Evolutionary conservation across 2,888 invertebrate genomes (phyloP), one percentile per base, ranked within the genome.

Genomic region (Leptopilina drosophilae): DNA sequence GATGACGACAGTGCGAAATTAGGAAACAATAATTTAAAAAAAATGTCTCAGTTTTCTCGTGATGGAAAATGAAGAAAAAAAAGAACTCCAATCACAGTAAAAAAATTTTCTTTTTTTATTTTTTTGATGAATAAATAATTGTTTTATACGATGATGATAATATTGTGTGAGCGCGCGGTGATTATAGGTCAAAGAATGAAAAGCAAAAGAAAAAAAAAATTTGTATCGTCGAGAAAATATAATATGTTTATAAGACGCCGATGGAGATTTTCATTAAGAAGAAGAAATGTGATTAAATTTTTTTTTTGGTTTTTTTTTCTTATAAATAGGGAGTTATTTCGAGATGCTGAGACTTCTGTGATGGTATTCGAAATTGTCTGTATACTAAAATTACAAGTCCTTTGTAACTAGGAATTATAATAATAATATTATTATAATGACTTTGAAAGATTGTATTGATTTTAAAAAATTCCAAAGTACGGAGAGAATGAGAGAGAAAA

Each of bases 291-390:
- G 73, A 73, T 73, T 56, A 15, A 73, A 73, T 33, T 73, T 73
- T 73, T 26, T 56, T 73, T 53, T 20, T 56, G 33, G 14, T 59
- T 40, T 33, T 62, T 62, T 62, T 62, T 9, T 62, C 5, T 20
- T 20, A 20, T 20, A 20, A 20, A n/a, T 11, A 59, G 62, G 56
- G 14, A 53, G 69, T 73, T 73, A 73, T 73, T 56, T 59, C n/a
- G 56, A 73, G 73, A 73, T 73, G 73, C 73, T 73, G 56, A 73
- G 73, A 73, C 53, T 73, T 73, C 73, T 73, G 73, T 73, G 73
- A 73, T 73, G 73, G 73, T 73, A 73, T 73, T 73, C 73, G 73
- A 73, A 73, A 73, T 73, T 73, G 73, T 73, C 73, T 73, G 73
- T 73, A 59, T 73, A 73, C 73, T 73, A 73, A 73, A 73, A 73